Evolutionary conservation across 2,888 invertebrate species (phyloP).

Genomic region (Oscheius onirici): DNA sequence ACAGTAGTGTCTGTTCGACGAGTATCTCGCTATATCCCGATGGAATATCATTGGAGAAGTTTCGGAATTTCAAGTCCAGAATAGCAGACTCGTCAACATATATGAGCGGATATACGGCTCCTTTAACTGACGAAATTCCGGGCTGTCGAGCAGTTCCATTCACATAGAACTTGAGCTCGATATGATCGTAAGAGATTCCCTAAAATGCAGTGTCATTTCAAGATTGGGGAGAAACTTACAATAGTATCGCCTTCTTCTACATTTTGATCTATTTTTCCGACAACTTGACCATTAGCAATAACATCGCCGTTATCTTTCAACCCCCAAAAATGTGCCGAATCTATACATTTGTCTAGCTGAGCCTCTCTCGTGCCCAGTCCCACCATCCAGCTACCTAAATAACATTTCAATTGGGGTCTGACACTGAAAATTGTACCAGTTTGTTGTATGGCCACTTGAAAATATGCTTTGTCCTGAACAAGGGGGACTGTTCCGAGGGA

Average conservation of each 20-base stretch:
- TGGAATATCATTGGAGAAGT: conserved; percentile 83
- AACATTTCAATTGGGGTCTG: background rate
- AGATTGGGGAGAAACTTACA: conserved; percentile 74
- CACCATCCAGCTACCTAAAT: conserved; percentile 84
- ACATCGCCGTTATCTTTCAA: conserved; percentile 88
- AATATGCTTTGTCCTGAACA: conserved; percentile 96
- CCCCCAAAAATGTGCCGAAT: conserved; percentile 81
- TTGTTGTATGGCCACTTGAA: conserved; percentile 96
- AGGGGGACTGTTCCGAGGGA: conserved; percentile 89
- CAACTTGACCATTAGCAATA: conserved; percentile 84
- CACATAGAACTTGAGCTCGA: conserved; percentile 90
- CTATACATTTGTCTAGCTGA: conserved; percentile 84
- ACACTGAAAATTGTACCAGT: conserved; percentile 77
- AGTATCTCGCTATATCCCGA: conserved; percentile 88
- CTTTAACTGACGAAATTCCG: conserved; percentile 87
- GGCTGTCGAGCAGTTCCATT: conserved; percentile 89
- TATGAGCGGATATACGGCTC: conserved; percentile 77
- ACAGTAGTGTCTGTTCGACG: conserved; percentile 95
- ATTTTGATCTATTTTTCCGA: conserved; percentile 79
- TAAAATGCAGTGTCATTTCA: conserved; percentile 70
- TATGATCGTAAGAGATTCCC: conserved; percentile 94
- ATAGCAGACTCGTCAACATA: conserved; percentile 97
- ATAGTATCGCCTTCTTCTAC: conserved; percentile 92
- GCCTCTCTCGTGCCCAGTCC: conserved; percentile 89
- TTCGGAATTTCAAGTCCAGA: conserved; percentile 90